Evolutionary conservation across 1,140 invertebrate species (phyloP).

Genomic region (Anastatus disparis): DNA sequence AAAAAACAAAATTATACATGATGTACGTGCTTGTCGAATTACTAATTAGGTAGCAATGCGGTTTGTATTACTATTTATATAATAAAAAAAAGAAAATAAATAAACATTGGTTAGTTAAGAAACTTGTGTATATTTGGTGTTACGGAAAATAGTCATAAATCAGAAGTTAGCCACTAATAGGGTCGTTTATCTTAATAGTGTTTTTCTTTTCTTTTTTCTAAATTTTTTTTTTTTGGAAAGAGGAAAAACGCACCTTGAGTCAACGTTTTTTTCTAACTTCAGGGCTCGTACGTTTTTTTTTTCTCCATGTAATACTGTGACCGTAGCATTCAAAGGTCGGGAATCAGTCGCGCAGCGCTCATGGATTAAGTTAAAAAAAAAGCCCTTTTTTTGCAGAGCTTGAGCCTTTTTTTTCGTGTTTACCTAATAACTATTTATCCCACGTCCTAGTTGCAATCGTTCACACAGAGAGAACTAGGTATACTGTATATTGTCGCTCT

Average conservation of each 20-base stretch:
- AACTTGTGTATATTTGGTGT: too few relatives aligned
- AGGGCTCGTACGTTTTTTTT: constrained; percentile 31
- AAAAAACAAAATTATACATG: too few relatives aligned
- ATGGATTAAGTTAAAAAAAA: not conserved
- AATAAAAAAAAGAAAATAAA: too few relatives aligned
- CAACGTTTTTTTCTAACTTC: constrained; percentile 17
- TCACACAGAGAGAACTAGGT: not conserved
- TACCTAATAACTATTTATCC: constrained; percentile 18
- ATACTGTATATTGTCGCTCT: not conserved
- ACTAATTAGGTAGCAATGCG: too few relatives aligned
- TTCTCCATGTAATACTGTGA: too few relatives aligned
- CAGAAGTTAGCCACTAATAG: not conserved
- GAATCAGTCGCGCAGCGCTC: not conserved
- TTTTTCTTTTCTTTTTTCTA: too few relatives aligned
- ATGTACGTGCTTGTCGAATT: too few relatives aligned
- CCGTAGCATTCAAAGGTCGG: not conserved
- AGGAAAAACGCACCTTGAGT: not conserved
- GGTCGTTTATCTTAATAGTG: too few relatives aligned
- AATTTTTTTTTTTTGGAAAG: not conserved
- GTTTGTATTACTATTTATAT: too few relatives aligned
- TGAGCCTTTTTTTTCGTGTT: not conserved
- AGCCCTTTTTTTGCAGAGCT: constrained; percentile 2
- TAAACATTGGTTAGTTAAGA: too few relatives aligned
- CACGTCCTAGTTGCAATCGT: not conserved
- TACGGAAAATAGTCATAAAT: not conserved